Conservation (phyloP, 1,140 invertebrate species). For the Globodera rostochiensis region DNA sequence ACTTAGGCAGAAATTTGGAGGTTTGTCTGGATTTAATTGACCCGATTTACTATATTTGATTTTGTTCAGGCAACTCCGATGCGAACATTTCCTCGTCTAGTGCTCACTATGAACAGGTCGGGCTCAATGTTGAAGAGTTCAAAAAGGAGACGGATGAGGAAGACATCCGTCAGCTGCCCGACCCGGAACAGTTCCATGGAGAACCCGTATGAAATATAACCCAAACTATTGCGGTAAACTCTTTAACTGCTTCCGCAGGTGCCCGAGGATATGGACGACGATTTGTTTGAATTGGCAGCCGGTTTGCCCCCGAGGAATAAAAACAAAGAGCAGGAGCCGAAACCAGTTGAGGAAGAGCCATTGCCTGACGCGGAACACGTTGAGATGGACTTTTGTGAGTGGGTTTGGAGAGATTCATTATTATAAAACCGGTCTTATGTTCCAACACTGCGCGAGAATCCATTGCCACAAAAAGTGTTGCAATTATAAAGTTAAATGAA, state of each 20-base stretch:
- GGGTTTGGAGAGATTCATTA: not conserved
- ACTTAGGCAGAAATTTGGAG: constrained; percentile 26
- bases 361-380: constrained; percentile 47
- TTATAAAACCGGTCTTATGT: not conserved
- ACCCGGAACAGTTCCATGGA: constrained; percentile 48
- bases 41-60: constrained; percentile 7
- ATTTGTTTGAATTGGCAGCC: constrained; percentile 52
- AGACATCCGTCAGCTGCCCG: constrained; percentile 40
- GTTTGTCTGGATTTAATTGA: not conserved
- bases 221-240: not conserved
- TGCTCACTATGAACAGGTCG: constrained; percentile 40
- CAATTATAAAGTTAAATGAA: too few relatives aligned
- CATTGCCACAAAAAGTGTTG: too few relatives aligned
- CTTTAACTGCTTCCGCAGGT: not conserved
- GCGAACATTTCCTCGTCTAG: constrained; percentile 1
- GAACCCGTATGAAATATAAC: constrained; percentile 39
- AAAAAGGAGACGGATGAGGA: constrained; percentile 42
- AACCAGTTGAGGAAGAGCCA: constrained; percentile 40
- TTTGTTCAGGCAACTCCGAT: constrained; percentile 24
- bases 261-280: constrained; percentile 52
- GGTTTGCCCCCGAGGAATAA: constrained; percentile 42
- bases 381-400: constrained; percentile 55
- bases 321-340: constrained; percentile 31
- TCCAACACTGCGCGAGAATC: too few relatives aligned
- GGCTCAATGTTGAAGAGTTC: constrained; percentile 28